A percentile compares a stretch with the other conserved stretches of the same genome.
Conservation (phyloP, 2,113 vertebrate genomes). For the Peromyscus leucopus region DNA sequence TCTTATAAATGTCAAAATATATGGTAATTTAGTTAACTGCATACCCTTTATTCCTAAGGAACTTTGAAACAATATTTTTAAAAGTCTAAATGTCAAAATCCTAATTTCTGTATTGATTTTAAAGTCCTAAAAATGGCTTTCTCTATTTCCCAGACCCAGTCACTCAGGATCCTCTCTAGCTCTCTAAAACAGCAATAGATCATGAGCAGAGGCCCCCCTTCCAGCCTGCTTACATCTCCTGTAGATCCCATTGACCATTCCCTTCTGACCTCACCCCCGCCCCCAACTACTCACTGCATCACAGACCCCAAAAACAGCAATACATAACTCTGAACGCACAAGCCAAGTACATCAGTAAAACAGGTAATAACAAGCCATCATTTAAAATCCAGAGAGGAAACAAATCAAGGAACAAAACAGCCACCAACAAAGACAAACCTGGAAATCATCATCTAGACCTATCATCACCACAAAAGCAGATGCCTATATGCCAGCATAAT, state of each 20-base stretch:
- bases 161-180: background rate
- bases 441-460: background rate
- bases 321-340: background rate
- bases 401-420: background rate
- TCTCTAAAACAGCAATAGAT: background rate
- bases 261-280: accelerated
- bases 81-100: background rate
- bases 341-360: background rate
- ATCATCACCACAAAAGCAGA: background rate
- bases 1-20: background rate
- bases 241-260: background rate
- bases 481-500: background rate
- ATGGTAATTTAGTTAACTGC: background rate
- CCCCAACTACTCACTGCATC: background rate
- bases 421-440: background rate
- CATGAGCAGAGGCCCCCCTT: background rate
- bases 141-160: background rate
- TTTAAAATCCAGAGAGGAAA: background rate
- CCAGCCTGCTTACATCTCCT: no score
- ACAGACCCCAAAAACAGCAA: background rate
- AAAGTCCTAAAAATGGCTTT: background rate
- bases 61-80: background rate
- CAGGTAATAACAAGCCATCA: background rate
- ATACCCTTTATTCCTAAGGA: background rate
- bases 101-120: slow-evolving; percentile 30